Percentiles rank a stretch among this genome's conserved stretches.
Evolutionary conservation across 2,797 vertebrate species (phyloP).

Genomic region (Moxostoma hubbsi): DNA sequence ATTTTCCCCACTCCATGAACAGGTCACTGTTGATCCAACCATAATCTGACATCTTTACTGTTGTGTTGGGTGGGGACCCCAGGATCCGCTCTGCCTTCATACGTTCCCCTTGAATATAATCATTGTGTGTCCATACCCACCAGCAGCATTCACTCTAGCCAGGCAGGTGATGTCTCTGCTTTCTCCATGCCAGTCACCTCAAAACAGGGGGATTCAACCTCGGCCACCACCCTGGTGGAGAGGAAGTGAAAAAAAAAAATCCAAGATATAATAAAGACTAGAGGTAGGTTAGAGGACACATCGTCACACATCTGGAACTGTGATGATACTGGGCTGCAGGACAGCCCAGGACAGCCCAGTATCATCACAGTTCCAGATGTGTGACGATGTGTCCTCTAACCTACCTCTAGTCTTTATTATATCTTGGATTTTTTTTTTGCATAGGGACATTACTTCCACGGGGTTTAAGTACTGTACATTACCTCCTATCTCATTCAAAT

Average conservation of each 20-base stretch:
- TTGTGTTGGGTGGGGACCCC: not conserved
- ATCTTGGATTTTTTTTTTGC: no score
- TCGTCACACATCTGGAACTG: conserved; percentile 18
- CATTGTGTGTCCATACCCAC: not conserved
- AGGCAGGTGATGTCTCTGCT: not conserved
- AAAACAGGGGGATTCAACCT: not conserved
- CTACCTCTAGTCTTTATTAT: not conserved
- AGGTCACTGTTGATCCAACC: conserved; percentile 13
- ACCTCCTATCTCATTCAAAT: no score
- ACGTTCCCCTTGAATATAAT: no score
- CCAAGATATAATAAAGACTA: no score
- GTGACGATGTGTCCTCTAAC: not conserved
- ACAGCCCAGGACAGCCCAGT: conserved; percentile 5
- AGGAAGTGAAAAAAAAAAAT: no score
- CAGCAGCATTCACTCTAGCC: not conserved
- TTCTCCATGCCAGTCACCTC: conserved; percentile 4
- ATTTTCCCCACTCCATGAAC: no score
- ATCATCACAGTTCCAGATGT: conserved; percentile 21
- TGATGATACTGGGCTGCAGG: conserved; percentile 1
- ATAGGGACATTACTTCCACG: no score
- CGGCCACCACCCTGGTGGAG: not conserved
- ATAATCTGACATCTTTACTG: not conserved
- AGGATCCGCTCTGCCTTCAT: no score
- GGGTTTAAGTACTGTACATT: no score
- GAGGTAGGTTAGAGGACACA: not conserved